A percentile compares a stretch with the other conserved stretches of the same genome.
phyloP scores from a whole-genome alignment of 2,888 invertebrate species.

The Platycheirus rosarum region DNA sequence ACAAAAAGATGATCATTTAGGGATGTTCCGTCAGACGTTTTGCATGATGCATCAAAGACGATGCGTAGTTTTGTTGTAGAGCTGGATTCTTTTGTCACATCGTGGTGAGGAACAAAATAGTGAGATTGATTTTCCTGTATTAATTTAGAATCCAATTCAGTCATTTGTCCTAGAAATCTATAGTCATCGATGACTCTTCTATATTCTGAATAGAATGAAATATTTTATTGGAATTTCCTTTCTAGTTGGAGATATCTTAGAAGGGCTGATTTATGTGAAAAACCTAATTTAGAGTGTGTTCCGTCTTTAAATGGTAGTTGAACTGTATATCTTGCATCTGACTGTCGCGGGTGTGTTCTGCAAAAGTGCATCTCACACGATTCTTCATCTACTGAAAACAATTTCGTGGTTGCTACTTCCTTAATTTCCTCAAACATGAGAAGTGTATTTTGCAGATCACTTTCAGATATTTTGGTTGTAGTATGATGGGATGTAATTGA shows the following conservation, averaged over 20 bases:
- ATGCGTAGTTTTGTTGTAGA: background rate
- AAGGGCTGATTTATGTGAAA: too few species aligned
- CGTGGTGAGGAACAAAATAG: too few species aligned
- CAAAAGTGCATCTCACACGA: constrained; percentile 21
- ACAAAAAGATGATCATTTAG: constrained; percentile 65
- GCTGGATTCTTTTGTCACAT: too few species aligned
- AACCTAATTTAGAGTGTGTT: background rate
- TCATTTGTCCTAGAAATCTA: too few species aligned
- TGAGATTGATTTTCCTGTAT: too few species aligned
- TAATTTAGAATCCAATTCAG: too few species aligned
- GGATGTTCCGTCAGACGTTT: constrained; percentile 23
- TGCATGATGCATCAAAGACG: too few species aligned
- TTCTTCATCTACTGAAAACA: constrained; percentile 7
- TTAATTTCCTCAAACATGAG: constrained; percentile 27
- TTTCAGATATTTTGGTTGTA: constrained; percentile 4
- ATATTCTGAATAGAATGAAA: too few species aligned
- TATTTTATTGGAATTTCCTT: too few species aligned
- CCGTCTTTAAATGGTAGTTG: constrained; percentile 26
- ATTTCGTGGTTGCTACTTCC: background rate
- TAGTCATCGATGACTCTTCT: too few species aligned
- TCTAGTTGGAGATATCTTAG: too few species aligned
- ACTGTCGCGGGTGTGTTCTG: constrained; percentile 14
- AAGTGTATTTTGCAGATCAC: background rate
- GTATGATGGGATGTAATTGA: background rate
- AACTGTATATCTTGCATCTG: constrained; percentile 2